Conservation (phyloP, 2,888 invertebrate genomes). For the Eupithecia tripunctaria region DNA sequence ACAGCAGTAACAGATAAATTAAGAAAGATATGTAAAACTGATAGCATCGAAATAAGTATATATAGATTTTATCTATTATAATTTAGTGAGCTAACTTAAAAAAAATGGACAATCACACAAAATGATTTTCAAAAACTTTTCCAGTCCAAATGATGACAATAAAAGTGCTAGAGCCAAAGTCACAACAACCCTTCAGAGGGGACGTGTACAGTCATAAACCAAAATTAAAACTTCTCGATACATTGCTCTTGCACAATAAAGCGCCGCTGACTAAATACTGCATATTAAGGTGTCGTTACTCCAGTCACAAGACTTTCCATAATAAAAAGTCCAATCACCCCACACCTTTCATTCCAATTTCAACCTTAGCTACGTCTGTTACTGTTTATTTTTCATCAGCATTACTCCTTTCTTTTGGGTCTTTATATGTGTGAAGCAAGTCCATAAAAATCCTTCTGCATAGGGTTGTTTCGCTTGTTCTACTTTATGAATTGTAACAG, state of each 20-base stretch:
- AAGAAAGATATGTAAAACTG: background rate
- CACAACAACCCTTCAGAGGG: conserved; percentile 52
- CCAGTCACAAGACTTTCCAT: conserved; percentile 64
- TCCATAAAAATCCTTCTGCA: conserved; percentile 71
- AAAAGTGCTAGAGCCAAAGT: conserved; percentile 29
- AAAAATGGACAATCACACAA: background rate
- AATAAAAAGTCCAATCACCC: conserved; percentile 43
- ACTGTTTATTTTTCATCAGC: background rate
- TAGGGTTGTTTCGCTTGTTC: conserved; percentile 72
- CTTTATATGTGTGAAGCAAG: conserved; percentile 44
- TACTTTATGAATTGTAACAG: conserved; percentile 73
- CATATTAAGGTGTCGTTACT: conserved; percentile 82
- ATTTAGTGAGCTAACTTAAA: background rate
- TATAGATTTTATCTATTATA: background rate
- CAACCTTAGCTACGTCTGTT: background rate
- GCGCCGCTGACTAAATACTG: conserved; percentile 78
- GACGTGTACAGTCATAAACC: conserved; percentile 74
- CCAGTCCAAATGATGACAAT: conserved; percentile 13
- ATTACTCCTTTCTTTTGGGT: conserved; percentile 14
- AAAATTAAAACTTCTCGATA: conserved; percentile 83
- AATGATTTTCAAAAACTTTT: conserved; percentile 3
- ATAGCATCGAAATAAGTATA: background rate
- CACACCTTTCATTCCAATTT: conserved; percentile 32
- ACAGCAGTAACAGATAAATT: background rate
- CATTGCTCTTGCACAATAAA: conserved; percentile 79